phyloP scores from a whole-genome alignment of 2,113 vertebrate species.

The Todiramphus chloris region DNA sequence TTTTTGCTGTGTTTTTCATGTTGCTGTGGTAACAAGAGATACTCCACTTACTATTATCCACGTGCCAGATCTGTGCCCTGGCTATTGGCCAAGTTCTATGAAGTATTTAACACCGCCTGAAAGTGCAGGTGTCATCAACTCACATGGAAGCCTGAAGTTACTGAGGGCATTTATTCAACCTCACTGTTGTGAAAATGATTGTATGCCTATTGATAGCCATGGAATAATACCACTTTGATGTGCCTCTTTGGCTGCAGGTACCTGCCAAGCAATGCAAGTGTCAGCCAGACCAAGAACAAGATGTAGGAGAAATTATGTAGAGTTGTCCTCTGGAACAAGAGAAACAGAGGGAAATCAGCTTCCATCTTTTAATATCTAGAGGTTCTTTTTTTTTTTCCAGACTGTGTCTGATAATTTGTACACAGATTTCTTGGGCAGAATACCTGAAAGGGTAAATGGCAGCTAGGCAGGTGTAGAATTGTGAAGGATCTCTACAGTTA shows the following conservation, averaged over 20 bases:
- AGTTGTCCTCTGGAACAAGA: background rate
- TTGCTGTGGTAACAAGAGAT: conserved; percentile 39
- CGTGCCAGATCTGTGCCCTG: conserved; percentile 19
- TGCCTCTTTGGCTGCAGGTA: background rate
- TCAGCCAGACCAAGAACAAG: background rate
- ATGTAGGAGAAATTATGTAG: background rate
- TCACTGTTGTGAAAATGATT: background rate
- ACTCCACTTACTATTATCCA: background rate
- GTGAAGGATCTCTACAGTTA: background rate
- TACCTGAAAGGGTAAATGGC: background rate
- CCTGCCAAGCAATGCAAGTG: background rate
- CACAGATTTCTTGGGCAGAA: background rate
- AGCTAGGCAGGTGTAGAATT: background rate
- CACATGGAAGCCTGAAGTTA: background rate
- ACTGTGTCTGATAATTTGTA: background rate
- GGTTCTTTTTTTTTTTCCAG: background rate
- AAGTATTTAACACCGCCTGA: background rate
- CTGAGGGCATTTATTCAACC: background rate
- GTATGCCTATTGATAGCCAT: background rate
- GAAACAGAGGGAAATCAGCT: background rate
- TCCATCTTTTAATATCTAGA: background rate
- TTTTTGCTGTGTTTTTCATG: conserved; percentile 51
- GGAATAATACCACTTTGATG: background rate
- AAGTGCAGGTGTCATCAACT: background rate
- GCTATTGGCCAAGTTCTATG: background rate